These are phyloP conservation scores for Synergus laeviventris DNA, from an alignment of 2,888 invertebrate species.

Conservation along the genomic window DNA sequence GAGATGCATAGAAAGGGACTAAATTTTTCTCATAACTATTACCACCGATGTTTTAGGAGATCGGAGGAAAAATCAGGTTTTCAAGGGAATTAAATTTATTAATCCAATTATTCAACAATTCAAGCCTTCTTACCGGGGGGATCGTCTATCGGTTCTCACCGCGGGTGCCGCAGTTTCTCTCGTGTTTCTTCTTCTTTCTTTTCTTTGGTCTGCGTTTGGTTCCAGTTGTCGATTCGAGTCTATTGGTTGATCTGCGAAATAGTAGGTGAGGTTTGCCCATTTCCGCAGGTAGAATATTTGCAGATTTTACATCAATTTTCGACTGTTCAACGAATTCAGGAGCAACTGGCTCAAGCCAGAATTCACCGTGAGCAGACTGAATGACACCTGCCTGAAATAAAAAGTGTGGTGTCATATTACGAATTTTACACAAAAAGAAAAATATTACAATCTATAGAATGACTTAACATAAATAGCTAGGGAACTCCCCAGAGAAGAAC, in stretches of 20 bases:
- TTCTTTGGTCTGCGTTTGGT: slow-evolving; percentile 1
- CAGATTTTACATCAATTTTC: neutral
- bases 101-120: too few relatives aligned
- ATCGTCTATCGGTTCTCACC: slow-evolving; percentile 64
- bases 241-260: slow-evolving; percentile 52
- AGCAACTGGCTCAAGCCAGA: slow-evolving; percentile 73
- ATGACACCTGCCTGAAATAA: slow-evolving; percentile 71
- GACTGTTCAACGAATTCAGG: neutral
- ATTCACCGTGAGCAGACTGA: slow-evolving; percentile 69
- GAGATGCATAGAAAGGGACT: too few relatives aligned
- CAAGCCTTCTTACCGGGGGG: too few relatives aligned
- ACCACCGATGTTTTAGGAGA: too few relatives aligned
- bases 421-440: too few relatives aligned
- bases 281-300: slow-evolving; percentile 45
- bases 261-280: slow-evolving; percentile 61
- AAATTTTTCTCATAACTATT: too few relatives aligned
- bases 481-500: too few relatives aligned
- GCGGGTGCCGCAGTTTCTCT: slow-evolving; percentile 76
- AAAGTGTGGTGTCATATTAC: neutral
- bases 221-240: neutral
- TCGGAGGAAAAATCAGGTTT: too few relatives aligned
- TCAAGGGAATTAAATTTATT: too few relatives aligned
- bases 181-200: slow-evolving; percentile 75
- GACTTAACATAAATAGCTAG: too few relatives aligned
- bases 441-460: too few relatives aligned